Percentiles rank a stretch among this genome's conserved stretches.
Conservation (phyloP, 30 jellyfish, hydroid and myxozoan species). For the Hydractinia symbiolongicarpus region DNA sequence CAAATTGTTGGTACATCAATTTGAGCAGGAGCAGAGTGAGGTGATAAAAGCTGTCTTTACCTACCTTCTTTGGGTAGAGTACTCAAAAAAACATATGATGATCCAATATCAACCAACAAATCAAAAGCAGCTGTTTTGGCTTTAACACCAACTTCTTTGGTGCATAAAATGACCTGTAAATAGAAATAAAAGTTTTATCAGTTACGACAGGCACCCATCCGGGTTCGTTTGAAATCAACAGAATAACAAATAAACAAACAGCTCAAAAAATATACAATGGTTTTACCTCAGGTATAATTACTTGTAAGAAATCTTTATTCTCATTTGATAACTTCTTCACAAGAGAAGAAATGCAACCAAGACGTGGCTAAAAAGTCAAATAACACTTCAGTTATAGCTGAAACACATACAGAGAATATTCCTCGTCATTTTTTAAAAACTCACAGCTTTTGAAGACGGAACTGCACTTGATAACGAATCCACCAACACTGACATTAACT, state of each 20-base stretch:
- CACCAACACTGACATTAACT: constrained; percentile 38
- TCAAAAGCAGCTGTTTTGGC: constrained; percentile 85
- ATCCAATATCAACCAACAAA: constrained; percentile 76
- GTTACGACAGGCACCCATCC: not conserved
- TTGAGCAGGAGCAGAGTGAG: not conserved
- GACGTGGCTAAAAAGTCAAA: constrained; percentile 56
- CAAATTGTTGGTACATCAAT: too few relatives aligned
- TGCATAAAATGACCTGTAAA: constrained; percentile 76
- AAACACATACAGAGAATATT: too few relatives aligned
- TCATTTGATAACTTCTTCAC: constrained; percentile 54
- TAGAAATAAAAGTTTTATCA: not conserved
- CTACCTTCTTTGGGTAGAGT: constrained; percentile 78
- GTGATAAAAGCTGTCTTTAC: too few relatives aligned
- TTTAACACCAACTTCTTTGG: constrained; percentile 73
- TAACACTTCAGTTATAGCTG: not conserved
- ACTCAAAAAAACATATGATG: constrained; percentile 40
- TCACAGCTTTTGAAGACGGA: constrained; percentile 88
- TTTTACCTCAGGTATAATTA: constrained; percentile 82
- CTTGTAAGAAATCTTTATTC: constrained; percentile 48
- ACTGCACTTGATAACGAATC: constrained; percentile 63
- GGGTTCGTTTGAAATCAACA: not conserved
- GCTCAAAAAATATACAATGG: too few relatives aligned
- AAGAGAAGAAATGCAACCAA: constrained; percentile 67
- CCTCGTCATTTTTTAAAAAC: not conserved
- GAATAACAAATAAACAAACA: not conserved